A percentile compares a stretch with the other conserved stretches of the same genome.
Evolutionary conservation across 2,797 vertebrate species (phyloP).

Genomic region (Kryptolebias ocellatus): DNA sequence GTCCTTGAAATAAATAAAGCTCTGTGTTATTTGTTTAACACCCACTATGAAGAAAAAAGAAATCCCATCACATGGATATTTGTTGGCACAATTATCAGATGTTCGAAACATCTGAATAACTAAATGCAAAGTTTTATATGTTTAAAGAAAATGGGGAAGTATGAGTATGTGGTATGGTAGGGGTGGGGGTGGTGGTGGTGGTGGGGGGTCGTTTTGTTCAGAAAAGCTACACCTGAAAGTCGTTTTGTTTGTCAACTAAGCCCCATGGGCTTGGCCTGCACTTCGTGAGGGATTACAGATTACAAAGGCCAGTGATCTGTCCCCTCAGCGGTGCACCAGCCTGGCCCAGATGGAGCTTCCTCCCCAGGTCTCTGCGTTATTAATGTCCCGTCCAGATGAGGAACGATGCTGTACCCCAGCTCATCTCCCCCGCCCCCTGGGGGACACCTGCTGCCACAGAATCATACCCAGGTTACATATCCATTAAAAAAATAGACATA

Average conservation of each 20-base stretch:
- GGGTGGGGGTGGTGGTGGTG: neutral
- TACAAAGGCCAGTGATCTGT: slow-evolving; percentile 82
- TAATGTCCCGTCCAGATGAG: slow-evolving; percentile 91
- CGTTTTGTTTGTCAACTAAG: slow-evolving; percentile 36
- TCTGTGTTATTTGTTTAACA: slow-evolving; percentile 50
- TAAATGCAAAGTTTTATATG: slow-evolving; percentile 23
- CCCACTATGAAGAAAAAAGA: slow-evolving; percentile 27
- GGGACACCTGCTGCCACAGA: slow-evolving; percentile 85
- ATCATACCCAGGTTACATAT: slow-evolving; percentile 71
- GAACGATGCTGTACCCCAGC: slow-evolving; percentile 83
- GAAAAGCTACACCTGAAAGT: slow-evolving; percentile 40
- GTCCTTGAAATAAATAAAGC: slow-evolving; percentile 29
- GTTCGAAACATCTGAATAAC: slow-evolving; percentile 36
- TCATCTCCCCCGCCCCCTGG: slow-evolving; percentile 81
- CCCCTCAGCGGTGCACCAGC: slow-evolving; percentile 69
- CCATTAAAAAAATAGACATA: slow-evolving; percentile 25
- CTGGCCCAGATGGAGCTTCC: slow-evolving; percentile 86
- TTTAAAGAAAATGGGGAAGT: neutral
- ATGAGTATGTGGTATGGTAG: neutral
- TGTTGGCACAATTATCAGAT: slow-evolving; percentile 31
- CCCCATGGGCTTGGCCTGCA: slow-evolving; percentile 36
- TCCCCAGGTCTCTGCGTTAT: slow-evolving; percentile 85
- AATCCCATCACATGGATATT: slow-evolving; percentile 52
- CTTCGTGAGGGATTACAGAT: slow-evolving; percentile 81
- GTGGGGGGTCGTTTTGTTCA: slow-evolving; percentile 8